These are phyloP conservation scores for Sturnus vulgaris DNA, from an alignment of 2,113 vertebrate genomes.

Conservation along the genomic window DNA sequence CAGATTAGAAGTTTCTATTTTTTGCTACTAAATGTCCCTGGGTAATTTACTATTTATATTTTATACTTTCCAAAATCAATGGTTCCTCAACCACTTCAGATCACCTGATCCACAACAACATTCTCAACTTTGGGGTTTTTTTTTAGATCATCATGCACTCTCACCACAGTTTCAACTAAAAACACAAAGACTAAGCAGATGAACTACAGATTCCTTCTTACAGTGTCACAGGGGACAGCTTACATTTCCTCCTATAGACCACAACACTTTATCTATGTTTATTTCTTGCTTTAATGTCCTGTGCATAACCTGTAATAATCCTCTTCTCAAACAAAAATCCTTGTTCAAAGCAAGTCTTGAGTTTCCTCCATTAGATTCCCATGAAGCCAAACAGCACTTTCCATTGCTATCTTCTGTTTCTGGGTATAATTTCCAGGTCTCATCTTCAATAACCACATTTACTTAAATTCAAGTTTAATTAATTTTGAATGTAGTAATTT, in stretches of 20 bases:
- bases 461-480: neutral
- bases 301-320: neutral
- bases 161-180: neutral
- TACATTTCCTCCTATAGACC: neutral
- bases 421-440: neutral
- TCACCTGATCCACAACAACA: neutral
- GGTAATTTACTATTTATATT: constrained; percentile 24
- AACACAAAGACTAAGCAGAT: neutral
- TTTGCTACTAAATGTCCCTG: neutral
- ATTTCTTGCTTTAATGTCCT: neutral
- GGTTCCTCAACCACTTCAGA: neutral
- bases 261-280: neutral
- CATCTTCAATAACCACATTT: neutral
- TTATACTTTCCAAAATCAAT: constrained; percentile 15
- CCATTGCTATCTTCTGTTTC: neutral
- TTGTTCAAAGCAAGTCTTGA: neutral
- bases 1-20: constrained; percentile 41
- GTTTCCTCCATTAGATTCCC: neutral
- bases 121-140: neutral
- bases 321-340: neutral
- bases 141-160: neutral
- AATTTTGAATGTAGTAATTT: neutral
- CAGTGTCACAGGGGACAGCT: neutral
- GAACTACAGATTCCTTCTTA: neutral
- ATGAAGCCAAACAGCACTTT: neutral